A percentile compares a stretch with the other conserved stretches of the same genome.
phyloP scores from a whole-genome alignment of 2,113 vertebrate genomes.

The Gymnobelideus leadbeateri region DNA sequence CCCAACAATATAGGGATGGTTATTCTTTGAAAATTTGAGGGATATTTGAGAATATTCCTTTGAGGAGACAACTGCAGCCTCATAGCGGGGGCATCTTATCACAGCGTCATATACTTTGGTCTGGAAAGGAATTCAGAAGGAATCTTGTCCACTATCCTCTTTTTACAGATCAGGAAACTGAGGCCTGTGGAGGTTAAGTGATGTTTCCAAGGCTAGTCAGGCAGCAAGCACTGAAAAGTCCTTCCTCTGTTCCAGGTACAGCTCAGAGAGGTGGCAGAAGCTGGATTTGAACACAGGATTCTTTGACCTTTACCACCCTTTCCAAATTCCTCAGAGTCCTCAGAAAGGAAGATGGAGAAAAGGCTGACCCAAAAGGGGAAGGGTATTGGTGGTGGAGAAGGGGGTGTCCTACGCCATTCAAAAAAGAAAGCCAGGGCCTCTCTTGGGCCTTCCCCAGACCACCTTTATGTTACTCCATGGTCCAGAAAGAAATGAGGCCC shows the following conservation, averaged over 20 bases:
- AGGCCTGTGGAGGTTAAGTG: not conserved
- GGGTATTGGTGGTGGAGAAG: too few relatives aligned
- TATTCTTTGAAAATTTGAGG: not conserved
- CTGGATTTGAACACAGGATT: too few relatives aligned
- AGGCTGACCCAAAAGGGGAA: too few relatives aligned
- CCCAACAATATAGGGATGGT: not conserved
- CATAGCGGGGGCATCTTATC: not conserved
- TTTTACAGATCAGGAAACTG: not conserved
- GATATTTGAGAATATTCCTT: not conserved
- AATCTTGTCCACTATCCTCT: not conserved
- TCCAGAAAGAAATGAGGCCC: not conserved
- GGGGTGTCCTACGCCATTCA: not conserved
- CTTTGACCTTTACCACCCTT: too few relatives aligned
- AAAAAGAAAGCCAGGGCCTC: not conserved
- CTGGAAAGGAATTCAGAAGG: not conserved
- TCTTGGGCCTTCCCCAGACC: not conserved
- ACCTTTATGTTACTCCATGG: not conserved
- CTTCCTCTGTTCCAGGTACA: not conserved
- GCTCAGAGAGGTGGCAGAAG: not conserved
- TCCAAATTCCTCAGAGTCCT: too few relatives aligned
- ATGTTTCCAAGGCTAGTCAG: not conserved
- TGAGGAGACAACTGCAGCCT: not conserved
- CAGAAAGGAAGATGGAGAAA: too few relatives aligned
- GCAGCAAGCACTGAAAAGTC: not conserved
- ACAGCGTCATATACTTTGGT: not conserved